Conservation (phyloP, 2,797 vertebrate genomes). For the Sebastes cheni region DNA sequence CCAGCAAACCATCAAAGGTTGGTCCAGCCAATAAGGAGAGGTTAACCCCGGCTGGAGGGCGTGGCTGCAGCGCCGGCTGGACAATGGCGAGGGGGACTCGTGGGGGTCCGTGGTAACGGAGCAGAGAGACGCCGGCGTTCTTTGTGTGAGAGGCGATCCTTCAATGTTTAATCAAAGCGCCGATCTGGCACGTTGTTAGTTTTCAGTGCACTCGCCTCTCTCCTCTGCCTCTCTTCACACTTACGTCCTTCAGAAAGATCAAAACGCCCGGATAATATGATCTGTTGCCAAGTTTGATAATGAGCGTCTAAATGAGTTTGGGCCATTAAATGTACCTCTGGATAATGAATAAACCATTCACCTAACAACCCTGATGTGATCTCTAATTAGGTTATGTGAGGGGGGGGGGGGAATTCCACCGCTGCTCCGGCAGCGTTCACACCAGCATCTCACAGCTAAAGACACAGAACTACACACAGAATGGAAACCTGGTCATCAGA, state of each 20-base stretch:
- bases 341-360: conserved; percentile 71
- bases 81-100: conserved; percentile 30
- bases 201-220: conserved; percentile 44
- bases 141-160: conserved; percentile 86
- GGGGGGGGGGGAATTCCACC: conserved; percentile 44
- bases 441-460: not conserved
- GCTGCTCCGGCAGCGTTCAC: conserved; percentile 4
- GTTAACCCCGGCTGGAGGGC: not conserved
- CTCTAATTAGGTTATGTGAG: conserved; percentile 64
- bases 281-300: conserved; percentile 75
- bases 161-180: conserved; percentile 86
- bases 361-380: conserved; percentile 62
- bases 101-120: conserved; percentile 26
- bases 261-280: conserved; percentile 65
- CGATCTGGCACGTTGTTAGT: conserved; percentile 71
- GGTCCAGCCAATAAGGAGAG: not conserved
- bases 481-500: not conserved
- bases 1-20: conserved; percentile 27
- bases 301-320: conserved; percentile 71
- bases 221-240: conserved; percentile 48
- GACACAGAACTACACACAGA: not conserved
- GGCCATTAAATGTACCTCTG: conserved; percentile 72
- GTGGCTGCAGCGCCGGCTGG: conserved; percentile 9
- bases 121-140: conserved; percentile 54
- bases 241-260: conserved; percentile 61